A percentile compares a stretch with the other conserved stretches of the same genome.
Conservation (phyloP, 2,113 vertebrate genomes). For the Zosterops borbonicus region DNA sequence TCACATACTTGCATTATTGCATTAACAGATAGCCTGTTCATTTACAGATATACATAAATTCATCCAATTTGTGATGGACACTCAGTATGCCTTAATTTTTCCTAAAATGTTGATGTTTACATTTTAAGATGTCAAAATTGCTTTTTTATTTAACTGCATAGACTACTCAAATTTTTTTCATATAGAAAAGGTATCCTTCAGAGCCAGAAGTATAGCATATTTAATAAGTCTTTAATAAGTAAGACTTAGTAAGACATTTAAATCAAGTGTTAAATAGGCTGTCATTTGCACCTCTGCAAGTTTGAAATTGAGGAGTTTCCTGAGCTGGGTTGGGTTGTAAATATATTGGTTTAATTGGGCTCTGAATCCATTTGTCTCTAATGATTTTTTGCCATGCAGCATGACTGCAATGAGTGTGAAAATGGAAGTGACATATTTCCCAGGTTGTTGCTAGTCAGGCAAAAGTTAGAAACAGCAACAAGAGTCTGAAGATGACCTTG, state of each 20-base stretch:
- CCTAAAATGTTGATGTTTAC: neutral
- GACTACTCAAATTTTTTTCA: neutral
- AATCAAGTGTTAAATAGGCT: constrained; percentile 3
- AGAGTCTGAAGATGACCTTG: constrained; percentile 75
- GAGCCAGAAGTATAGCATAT: neutral
- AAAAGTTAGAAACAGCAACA: constrained; percentile 78
- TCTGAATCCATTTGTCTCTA: neutral
- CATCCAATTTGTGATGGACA: neutral
- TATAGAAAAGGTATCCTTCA: neutral
- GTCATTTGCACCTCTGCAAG: constrained; percentile 6
- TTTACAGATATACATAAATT: constrained; percentile 60
- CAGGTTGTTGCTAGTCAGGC: constrained; percentile 74
- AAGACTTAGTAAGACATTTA: neutral
- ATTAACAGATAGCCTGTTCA: constrained; percentile 56
- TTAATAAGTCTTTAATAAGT: neutral
- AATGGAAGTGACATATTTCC: constrained; percentile 24
- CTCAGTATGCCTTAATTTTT: neutral
- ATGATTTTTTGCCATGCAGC: neutral
- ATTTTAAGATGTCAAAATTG: neutral
- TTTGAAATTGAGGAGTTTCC: constrained; percentile 8
- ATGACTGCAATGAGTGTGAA: neutral
- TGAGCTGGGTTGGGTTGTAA: neutral
- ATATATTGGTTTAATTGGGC: neutral
- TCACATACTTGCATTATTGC: constrained; percentile 5
- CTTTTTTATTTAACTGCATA: neutral